These are phyloP conservation scores for Cerastoderma edule DNA, from an alignment of 2,888 invertebrate genomes.

Conservation along the genomic window DNA sequence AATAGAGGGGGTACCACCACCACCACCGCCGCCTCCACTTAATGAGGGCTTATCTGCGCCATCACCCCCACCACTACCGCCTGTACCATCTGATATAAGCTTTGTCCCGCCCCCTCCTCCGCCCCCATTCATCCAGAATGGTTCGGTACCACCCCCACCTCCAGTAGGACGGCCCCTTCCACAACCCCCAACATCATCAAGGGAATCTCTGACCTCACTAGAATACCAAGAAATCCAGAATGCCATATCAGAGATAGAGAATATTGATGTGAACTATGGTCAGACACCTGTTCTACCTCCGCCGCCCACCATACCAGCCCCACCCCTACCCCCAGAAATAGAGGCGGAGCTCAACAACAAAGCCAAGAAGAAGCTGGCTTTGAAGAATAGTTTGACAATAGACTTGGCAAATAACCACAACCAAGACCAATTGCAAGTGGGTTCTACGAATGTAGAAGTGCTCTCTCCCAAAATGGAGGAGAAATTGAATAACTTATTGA, in stretches of 20 bases:
- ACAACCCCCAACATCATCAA: conserved; percentile 20
- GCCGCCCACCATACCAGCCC: conserved; percentile 66
- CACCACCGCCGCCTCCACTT: conserved; percentile 53
- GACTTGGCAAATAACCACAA: conserved; percentile 47
- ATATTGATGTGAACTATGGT: conserved; percentile 53
- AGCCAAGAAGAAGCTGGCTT: conserved; percentile 49
- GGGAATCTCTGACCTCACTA: conserved; percentile 45
- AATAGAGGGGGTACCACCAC: not conserved
- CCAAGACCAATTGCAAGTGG: conserved; percentile 54
- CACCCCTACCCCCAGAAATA: conserved; percentile 59
- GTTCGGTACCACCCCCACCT: conserved; percentile 50
- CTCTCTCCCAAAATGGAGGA: conserved; percentile 70
- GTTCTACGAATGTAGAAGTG: conserved; percentile 58
- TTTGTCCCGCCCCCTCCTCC: conserved; percentile 46
- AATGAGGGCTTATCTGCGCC: conserved; percentile 37
- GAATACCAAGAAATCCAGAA: conserved; percentile 66
- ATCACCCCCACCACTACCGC: conserved; percentile 43
- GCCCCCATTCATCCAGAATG: conserved; percentile 38
- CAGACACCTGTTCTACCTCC: conserved; percentile 59
- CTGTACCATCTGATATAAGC: conserved; percentile 40
- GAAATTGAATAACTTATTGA: conserved; percentile 63
- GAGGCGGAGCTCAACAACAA: conserved; percentile 41
- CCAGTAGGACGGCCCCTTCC: conserved; percentile 30
- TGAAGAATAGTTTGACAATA: conserved; percentile 52
- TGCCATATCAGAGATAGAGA: conserved; percentile 65